Base-by-base conservation (phyloP, 2,797 vertebrate genomes). In the Euthynnus affinis region DNA sequence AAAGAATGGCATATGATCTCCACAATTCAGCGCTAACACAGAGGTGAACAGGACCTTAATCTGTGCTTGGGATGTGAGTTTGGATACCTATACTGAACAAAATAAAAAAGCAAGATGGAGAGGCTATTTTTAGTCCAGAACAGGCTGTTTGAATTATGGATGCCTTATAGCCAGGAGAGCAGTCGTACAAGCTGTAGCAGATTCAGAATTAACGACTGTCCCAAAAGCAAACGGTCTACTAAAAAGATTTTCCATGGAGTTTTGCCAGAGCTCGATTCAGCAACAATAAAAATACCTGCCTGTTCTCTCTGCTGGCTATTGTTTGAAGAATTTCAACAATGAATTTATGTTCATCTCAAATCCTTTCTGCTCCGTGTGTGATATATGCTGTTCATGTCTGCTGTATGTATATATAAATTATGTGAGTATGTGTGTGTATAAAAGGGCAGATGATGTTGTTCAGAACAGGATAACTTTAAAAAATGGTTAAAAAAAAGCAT, bases 181-280 rank as follows among this genome's bases (percentile, higher is more conserved):
- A 51, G 68, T 71, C 0, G 5, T 57, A 77, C 42, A 77, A 71
- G 75, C 80, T 81, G 82, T 52, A 64, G 72, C 73, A 56, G 37
- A 81, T 78, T 90, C 64, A 46, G 76, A 59, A 74, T 90, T 83
- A 88, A 66, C 53, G 56, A 83, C 48, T 70, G 79, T 83, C 77
- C 76, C 77, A 78, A 70, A 82, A 76, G 66, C 74, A 10, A 44
- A 80, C 23, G 67, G 53, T 48, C 78, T 13, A 20, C 32, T 82
- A 29, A 84, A 89, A 86, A 80, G 76, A 70, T 89, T 93, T 91
- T 94, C 92, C 91, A 87, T 77, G 71, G 76, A 85, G 52, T 81
- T 53, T 51, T 88, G 73, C 81, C 84, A 84, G 81, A 87, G 13
- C 29, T 48, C 27, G 57, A 83, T 64, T 58, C 59, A 57, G 53